A percentile compares a stretch with the other conserved stretches of the same genome.
These are phyloP conservation scores for Labia minor DNA, from an alignment of 2,888 invertebrate genomes.

Conservation along the genomic window DNA sequence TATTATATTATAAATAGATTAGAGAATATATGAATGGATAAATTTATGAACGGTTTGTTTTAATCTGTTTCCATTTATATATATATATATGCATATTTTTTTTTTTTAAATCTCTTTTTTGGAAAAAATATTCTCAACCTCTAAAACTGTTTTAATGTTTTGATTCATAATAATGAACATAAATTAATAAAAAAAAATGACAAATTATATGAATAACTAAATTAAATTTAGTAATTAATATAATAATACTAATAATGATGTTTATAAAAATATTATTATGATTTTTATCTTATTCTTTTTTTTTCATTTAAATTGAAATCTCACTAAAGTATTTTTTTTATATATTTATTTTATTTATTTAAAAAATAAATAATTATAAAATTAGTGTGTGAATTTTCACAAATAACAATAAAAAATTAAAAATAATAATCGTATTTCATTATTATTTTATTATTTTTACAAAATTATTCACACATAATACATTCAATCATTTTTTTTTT, in stretches of 20 bases:
- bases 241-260: neutral
- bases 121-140: neutral
- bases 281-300: too few species aligned
- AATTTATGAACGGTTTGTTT: neutral
- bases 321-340: neutral
- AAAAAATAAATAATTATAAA: neutral
- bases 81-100: too few species aligned
- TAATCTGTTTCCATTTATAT: too few species aligned
- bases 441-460: too few species aligned
- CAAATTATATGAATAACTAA: neutral
- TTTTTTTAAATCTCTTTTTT: too few species aligned
- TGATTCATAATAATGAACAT: neutral
- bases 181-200: constrained; percentile 14
- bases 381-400: neutral
- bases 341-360: neutral
- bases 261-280: neutral
- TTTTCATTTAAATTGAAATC: neutral
- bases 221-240: neutral
- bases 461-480: neutral
- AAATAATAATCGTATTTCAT: neutral
- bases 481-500: neutral
- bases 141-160: constrained; percentile 3
- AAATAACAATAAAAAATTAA: neutral
- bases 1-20: constrained; percentile 8
- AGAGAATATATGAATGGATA: constrained; percentile 8